Conservation (phyloP, 2,797 vertebrate species). For the Myioborus miniatus region DNA sequence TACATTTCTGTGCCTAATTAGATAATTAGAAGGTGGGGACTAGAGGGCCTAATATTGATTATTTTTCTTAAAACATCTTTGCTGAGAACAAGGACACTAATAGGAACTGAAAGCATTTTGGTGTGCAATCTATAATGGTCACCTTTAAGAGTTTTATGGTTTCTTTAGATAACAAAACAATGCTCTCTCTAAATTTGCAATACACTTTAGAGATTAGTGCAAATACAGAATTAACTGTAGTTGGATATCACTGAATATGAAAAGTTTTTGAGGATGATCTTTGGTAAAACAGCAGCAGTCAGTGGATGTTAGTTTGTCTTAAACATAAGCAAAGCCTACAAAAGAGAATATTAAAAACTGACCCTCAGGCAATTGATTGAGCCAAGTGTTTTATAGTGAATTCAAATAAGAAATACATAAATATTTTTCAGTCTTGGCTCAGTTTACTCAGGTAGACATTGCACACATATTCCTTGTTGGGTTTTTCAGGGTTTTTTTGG, state of each 20-base stretch:
- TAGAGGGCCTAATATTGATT: slow-evolving; percentile 54
- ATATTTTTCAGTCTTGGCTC: background rate
- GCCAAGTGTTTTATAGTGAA: background rate
- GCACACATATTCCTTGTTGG: background rate
- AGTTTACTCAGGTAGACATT: background rate
- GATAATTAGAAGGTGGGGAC: slow-evolving; percentile 62
- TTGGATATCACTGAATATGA: background rate
- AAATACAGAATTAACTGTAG: background rate
- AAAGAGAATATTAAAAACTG: background rate
- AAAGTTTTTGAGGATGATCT: background rate
- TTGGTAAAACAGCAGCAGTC: background rate
- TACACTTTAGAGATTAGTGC: background rate
- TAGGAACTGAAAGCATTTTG: slow-evolving; percentile 27
- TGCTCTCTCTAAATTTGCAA: background rate
- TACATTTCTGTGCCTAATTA: slow-evolving; percentile 66
- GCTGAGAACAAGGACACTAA: slow-evolving; percentile 10
- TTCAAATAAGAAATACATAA: background rate
- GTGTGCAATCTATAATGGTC: background rate
- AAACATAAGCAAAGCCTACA: background rate
- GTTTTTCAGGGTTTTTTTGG: fast-evolving
- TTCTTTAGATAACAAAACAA: background rate
- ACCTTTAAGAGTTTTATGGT: background rate
- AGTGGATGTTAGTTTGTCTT: background rate
- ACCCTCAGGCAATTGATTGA: background rate
- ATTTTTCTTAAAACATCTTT: slow-evolving; percentile 60